Percentiles rank a stretch among this genome's conserved stretches.
Conservation (phyloP, 2,113 vertebrate genomes). For the Holacanthus passer region DNA sequence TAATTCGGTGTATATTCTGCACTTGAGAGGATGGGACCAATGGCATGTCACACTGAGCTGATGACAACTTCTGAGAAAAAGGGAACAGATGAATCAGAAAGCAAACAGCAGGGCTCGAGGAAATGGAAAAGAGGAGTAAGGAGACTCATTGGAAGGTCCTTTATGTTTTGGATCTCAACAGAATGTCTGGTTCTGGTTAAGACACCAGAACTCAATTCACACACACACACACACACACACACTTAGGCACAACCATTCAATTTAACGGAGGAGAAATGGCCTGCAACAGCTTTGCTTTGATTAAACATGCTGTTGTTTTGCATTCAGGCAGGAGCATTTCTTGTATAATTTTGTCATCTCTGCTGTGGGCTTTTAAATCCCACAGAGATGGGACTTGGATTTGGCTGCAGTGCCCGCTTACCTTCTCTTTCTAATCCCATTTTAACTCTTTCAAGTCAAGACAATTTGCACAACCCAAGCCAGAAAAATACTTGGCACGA, state of each 20-base stretch:
- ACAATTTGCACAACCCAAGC: constrained; percentile 1
- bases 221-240: not conserved
- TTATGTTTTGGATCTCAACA: constrained; percentile 15
- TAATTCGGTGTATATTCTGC: not conserved
- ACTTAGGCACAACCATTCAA: constrained; percentile 18
- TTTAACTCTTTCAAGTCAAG: constrained; percentile 31
- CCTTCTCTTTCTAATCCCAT: constrained; percentile 33
- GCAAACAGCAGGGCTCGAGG: not conserved
- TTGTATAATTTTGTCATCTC: constrained; percentile 20
- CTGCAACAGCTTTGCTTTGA: constrained; percentile 29
- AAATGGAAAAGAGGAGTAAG: constrained; percentile 16
- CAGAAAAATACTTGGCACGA: constrained; percentile 27
- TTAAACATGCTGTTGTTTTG: constrained; percentile 22
- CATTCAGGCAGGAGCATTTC: constrained; percentile 16
- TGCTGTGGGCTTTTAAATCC: constrained; percentile 39
- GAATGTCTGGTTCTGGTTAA: constrained; percentile 1
- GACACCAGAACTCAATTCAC: not conserved
- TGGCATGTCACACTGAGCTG: constrained; percentile 14
- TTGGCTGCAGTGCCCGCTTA: constrained; percentile 45
- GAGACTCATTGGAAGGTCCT: not conserved
- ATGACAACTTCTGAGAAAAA: constrained; percentile 7
- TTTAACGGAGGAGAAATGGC: not conserved
- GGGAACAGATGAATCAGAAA: constrained; percentile 31
- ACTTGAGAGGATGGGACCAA: constrained; percentile 27
- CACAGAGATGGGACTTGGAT: constrained; percentile 25